Conservation (phyloP, 2,113 vertebrate species). For the Ochotona princeps region DNA sequence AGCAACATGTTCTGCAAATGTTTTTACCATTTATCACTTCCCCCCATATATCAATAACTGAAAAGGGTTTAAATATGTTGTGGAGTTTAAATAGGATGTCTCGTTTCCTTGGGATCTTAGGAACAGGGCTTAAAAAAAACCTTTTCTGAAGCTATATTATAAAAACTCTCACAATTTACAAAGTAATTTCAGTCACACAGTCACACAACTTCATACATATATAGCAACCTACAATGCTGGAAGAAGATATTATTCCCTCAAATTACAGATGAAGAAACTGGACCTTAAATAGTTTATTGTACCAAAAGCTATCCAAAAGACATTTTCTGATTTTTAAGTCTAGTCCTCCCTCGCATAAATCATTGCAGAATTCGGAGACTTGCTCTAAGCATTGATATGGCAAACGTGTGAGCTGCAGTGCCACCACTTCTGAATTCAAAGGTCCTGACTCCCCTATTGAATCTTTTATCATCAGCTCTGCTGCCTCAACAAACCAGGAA, state of each 20-base stretch:
- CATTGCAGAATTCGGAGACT: not conserved
- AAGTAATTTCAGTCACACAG: conserved; percentile 10
- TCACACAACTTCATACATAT: not conserved
- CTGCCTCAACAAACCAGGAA: not conserved
- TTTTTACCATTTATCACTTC: no score
- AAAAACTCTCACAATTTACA: conserved; percentile 20
- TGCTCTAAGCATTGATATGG: not conserved
- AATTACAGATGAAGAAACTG: not conserved
- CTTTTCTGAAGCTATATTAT: not conserved
- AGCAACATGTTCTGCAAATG: not conserved
- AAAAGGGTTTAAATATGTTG: not conserved
- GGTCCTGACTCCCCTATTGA: not conserved
- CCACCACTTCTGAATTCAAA: not conserved
- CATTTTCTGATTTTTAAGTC: conserved; percentile 21
- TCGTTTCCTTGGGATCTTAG: not conserved
- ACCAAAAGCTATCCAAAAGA: conserved; percentile 14
- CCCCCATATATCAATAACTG: not conserved
- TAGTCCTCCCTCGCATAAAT: not conserved
- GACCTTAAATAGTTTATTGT: not conserved
- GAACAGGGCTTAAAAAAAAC: not conserved
- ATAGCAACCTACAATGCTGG: not conserved
- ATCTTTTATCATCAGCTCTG: not conserved
- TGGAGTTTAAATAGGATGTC: not conserved
- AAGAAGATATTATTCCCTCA: not conserved
- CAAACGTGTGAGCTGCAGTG: not conserved